These are phyloP conservation scores for Okamejei kenojei DNA, from an alignment of 2,797 vertebrate genomes.

Conservation along the genomic window DNA sequence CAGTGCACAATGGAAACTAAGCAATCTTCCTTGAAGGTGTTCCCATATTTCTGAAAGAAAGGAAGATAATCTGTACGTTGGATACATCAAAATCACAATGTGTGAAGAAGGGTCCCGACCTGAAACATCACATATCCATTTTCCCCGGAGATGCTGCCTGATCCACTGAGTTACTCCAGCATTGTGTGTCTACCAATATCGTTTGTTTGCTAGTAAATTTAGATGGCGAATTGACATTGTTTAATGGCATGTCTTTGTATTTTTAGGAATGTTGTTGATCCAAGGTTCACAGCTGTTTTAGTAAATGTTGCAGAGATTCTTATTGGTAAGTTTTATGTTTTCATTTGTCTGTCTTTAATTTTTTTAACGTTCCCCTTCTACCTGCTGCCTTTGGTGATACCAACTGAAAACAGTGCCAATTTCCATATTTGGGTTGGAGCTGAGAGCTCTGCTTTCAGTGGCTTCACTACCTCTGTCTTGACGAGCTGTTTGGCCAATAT, in stretches of 20 bases:
- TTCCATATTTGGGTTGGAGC: not conserved
- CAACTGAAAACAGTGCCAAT: not conserved
- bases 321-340: constrained; percentile 63
- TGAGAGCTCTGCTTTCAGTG: not conserved
- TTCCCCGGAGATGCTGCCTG: too few relatives aligned
- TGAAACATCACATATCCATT: too few relatives aligned
- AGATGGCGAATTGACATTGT: not conserved
- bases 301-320: constrained; percentile 75
- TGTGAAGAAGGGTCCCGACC: too few relatives aligned
- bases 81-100: not conserved
- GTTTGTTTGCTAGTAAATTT: not conserved
- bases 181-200: not conserved
- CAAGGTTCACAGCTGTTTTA: constrained; percentile 74
- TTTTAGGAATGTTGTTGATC: constrained; percentile 74
- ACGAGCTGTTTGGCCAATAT: not conserved
- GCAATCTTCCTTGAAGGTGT: not conserved
- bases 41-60: not conserved
- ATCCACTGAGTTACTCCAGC: too few relatives aligned
- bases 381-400: not conserved
- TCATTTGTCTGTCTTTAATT: constrained; percentile 41
- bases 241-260: constrained; percentile 40
- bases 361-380: not conserved
- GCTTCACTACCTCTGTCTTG: not conserved
- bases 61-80: not conserved
- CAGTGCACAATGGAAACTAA: not conserved